Percentiles rank a stretch among this genome's conserved stretches.
Evolutionary conservation across 2,797 vertebrate species (phyloP).

Genomic region (Knipowitschia caucasica): DNA sequence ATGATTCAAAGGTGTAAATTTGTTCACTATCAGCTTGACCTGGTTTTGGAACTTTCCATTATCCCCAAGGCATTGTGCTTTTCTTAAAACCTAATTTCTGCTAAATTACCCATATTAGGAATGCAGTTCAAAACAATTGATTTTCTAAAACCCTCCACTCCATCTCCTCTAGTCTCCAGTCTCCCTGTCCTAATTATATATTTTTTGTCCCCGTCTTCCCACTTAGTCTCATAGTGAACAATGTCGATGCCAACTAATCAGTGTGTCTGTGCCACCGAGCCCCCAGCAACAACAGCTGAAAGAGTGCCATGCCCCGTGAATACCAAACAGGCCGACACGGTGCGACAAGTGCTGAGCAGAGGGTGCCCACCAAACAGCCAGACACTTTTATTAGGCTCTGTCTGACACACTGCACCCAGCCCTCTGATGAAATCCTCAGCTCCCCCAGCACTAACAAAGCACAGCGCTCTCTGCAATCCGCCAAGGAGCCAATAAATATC

Average conservation of each 20-base stretch:
- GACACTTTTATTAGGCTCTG: slow-evolving; percentile 95
- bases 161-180: slow-evolving; percentile 44
- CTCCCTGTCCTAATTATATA: slow-evolving; percentile 69
- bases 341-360: slow-evolving; percentile 86
- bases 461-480: slow-evolving; percentile 49
- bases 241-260: slow-evolving; percentile 84
- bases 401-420: slow-evolving; percentile 84
- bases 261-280: slow-evolving; percentile 78
- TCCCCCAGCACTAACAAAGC: slow-evolving; percentile 62
- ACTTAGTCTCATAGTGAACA: slow-evolving; percentile 74
- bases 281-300: slow-evolving; percentile 86
- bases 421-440: slow-evolving; percentile 87
- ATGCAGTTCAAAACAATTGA: slow-evolving; percentile 71
- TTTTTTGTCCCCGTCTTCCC: slow-evolving; percentile 43
- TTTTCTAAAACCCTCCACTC: slow-evolving; percentile 56
- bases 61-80: slow-evolving; percentile 58
- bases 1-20: slow-evolving; percentile 41
- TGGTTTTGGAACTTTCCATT: slow-evolving; percentile 56
- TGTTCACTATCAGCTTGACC: slow-evolving; percentile 52
- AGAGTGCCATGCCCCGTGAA: slow-evolving; percentile 71
- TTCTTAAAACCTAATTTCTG: slow-evolving; percentile 69
- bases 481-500: slow-evolving; percentile 68
- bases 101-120: slow-evolving; percentile 71
- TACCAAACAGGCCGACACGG: slow-evolving; percentile 83
- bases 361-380: slow-evolving; percentile 89